These are phyloP conservation scores for Gambusia holbrooki DNA, from an alignment of 2,113 vertebrate genomes.

Conservation along the genomic window DNA sequence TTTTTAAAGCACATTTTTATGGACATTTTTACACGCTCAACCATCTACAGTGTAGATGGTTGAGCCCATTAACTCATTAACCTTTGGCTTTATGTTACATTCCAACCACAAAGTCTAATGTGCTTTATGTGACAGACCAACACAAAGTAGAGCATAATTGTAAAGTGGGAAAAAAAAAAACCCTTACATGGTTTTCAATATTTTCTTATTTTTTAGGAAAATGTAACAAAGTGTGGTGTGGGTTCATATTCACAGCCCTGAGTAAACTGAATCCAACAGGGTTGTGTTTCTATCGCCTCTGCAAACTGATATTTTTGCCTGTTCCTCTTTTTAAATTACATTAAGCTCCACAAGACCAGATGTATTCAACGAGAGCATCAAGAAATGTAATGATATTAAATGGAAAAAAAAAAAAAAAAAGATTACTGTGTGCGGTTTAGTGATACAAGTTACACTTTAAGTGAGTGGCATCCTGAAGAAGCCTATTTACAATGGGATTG, in stretches of 20 bases:
- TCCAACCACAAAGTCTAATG: neutral
- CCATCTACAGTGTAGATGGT: neutral
- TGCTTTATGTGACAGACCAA: neutral
- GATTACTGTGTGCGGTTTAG: too few species aligned
- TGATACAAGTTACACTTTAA: too few species aligned
- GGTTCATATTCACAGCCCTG: neutral
- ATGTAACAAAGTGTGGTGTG: neutral
- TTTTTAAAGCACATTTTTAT: neutral
- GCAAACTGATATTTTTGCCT: neutral
- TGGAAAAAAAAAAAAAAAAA: too few species aligned
- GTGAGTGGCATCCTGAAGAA: too few species aligned
- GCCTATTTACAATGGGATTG: too few species aligned
- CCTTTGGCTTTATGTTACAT: neutral
- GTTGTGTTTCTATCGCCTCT: neutral
- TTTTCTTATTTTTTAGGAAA: neutral
- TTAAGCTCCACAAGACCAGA: too few species aligned
- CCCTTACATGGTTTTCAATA: neutral
- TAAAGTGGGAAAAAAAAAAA: neutral
- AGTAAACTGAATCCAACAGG: neutral
- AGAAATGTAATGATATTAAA: too few species aligned
- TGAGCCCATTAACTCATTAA: neutral
- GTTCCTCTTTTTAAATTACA: neutral
- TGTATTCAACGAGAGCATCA: neutral
- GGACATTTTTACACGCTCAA: neutral
- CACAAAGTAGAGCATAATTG: neutral